phyloP scores from a whole-genome alignment of 2,888 invertebrate species.

The Marronus borbonicus region DNA sequence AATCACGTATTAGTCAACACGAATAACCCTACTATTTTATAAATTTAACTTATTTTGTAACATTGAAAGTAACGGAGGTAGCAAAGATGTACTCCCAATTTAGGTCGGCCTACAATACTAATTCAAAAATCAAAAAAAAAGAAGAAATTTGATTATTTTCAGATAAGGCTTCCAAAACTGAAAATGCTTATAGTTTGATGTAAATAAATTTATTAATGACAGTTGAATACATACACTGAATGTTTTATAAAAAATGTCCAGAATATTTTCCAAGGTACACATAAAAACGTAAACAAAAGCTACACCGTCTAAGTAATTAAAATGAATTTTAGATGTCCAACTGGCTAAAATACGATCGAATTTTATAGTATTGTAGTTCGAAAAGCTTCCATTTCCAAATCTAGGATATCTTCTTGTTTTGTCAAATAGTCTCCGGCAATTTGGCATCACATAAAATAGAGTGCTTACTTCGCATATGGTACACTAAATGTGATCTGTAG shows the following conservation, averaged over 20 bases:
- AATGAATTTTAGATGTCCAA: not conserved
- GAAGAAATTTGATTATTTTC: too few relatives aligned
- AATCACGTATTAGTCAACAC: too few relatives aligned
- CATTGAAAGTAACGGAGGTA: too few relatives aligned
- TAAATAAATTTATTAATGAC: not conserved
- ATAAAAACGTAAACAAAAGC: not conserved
- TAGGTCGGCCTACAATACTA: too few relatives aligned
- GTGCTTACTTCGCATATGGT: slow-evolving; percentile 51
- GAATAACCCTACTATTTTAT: too few relatives aligned
- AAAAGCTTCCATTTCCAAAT: not conserved
- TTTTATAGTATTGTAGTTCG: not conserved
- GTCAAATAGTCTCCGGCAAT: not conserved
- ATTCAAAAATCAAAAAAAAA: too few relatives aligned
- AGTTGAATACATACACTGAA: too few relatives aligned
- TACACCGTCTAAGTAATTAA: too few relatives aligned
- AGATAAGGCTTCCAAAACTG: too few relatives aligned
- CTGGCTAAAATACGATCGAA: not conserved
- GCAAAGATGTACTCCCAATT: too few relatives aligned
- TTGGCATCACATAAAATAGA: not conserved
- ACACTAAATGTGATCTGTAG: slow-evolving; percentile 52
- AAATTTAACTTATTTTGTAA: too few relatives aligned
- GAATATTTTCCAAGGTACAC: not conserved
- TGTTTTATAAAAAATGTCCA: too few relatives aligned
- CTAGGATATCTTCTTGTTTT: not conserved
- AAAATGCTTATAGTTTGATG: not conserved